Percentiles rank a stretch among this genome's conserved stretches.
phyloP scores from a whole-genome alignment of 2,113 vertebrate species.

The Oreochromis niloticus region DNA sequence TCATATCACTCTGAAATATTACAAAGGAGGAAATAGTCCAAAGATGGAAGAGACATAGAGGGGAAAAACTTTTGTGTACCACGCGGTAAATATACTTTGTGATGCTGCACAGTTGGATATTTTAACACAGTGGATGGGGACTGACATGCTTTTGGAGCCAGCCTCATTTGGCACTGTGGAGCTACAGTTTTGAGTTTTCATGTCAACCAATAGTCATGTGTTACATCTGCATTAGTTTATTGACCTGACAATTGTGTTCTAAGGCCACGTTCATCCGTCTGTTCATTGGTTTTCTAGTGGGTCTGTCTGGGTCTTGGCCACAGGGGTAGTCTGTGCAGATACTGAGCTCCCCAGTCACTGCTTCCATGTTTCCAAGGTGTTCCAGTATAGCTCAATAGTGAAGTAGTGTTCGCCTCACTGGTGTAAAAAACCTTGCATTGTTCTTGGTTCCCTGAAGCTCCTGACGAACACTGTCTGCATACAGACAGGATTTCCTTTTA shows the following conservation, averaged over 20 bases:
- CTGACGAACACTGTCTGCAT: fast-evolving
- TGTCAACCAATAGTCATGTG: neutral
- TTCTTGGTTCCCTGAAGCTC: neutral
- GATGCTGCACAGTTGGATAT: neutral
- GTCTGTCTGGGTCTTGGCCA: fast-evolving
- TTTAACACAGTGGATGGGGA: neutral
- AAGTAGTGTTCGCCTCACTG: neutral
- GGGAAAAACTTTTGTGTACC: fast-evolving
- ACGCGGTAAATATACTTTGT: fast-evolving
- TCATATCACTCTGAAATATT: fast-evolving
- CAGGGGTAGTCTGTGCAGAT: neutral
- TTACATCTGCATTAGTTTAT: neutral
- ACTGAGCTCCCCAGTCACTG: neutral
- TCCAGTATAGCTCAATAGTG: neutral
- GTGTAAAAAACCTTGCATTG: neutral
- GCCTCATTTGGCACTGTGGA: neutral
- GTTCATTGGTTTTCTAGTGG: neutral
- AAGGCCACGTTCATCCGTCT: fast-evolving
- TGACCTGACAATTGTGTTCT: neutral
- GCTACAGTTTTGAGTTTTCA: neutral
- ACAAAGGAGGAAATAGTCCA: neutral
- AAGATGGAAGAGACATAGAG: fast-evolving
- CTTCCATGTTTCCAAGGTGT: neutral
- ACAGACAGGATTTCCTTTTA: neutral
- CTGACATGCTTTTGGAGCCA: fast-evolving